Evolutionary conservation across 2,797 vertebrate species (phyloP), one percentile per base, ranked within the genome.

Genomic region (Serranus cabrilla): DNA sequence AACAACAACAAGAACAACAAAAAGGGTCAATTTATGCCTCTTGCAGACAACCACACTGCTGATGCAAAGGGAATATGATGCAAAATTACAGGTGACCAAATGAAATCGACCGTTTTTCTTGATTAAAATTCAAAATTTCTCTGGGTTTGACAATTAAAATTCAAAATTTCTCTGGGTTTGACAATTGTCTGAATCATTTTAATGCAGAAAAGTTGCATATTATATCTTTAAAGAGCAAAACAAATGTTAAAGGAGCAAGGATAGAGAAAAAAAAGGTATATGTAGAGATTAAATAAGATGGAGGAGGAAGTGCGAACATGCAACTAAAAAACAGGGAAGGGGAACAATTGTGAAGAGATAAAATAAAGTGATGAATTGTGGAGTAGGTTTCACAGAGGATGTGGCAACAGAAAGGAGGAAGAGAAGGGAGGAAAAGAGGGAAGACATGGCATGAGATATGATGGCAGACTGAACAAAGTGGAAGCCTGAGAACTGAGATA

Each of bases 401-500:
- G 63, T 68, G 42, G 27, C 8, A 4, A 16, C 7, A 69, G 50
- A 50, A 47, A 46, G 50, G 27, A 63, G 59, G 25, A 58, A 68
- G 57, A 12, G 40, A 50, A 47, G n/a, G 55, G 18, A 76, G 27
- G 57, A 70, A 64, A 49, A 51, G 39, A 39, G 2, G 31, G 31
- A 61, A 67, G 68, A 72, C 25, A 13, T 54, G 47, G 42, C 4
- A 3, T n/a, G 14, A 82, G 63, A 82, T 61, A 66, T 12, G 47
- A 54, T 18, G 49, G 23, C 16, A 50, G 43, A 16, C n/a, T 34
- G 59, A 43, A n/a, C 7, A 42, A 59, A 46, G 52, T 72, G 76
- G 78, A 74, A 84, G 64, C 45, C 74, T 76, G 73, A 42, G 37
- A 63, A 23, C 11, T 11, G 21, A 80, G 81, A 87, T 71, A 74